Evolutionary conservation across 1,140 invertebrate species (phyloP).

Genomic region (Zaprionus capensis): DNA sequence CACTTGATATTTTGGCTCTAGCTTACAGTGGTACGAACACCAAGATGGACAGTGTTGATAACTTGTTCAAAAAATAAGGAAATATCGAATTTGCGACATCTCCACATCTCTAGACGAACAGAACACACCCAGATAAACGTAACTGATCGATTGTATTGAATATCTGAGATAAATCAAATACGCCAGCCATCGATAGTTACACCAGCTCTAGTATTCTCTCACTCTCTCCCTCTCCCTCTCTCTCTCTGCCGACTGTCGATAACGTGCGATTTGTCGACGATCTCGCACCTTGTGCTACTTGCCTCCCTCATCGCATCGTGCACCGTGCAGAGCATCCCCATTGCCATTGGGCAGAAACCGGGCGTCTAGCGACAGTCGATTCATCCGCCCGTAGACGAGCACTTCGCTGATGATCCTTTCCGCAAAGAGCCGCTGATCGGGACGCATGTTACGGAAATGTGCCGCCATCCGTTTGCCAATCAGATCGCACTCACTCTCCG

Average conservation of each 20-base stretch:
- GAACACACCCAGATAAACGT: too few species aligned
- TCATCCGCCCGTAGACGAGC: slow-evolving; percentile 65
- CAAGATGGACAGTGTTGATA: too few species aligned
- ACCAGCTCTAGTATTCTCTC: too few species aligned
- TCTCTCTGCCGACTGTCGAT: background rate
- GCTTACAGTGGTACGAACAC: too few species aligned
- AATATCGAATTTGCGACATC: too few species aligned
- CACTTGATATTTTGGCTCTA: too few species aligned
- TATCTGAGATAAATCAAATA: too few species aligned
- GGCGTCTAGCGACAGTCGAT: slow-evolving; percentile 56
- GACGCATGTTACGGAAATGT: slow-evolving; percentile 69
- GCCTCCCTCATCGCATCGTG: background rate
- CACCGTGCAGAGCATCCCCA: background rate
- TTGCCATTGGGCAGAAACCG: slow-evolving; percentile 46
- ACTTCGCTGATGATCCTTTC: slow-evolving; percentile 71
- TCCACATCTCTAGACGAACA: too few species aligned
- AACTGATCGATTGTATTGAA: too few species aligned
- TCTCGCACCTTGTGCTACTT: background rate
- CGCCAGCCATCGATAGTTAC: background rate
- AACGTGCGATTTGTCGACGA: background rate
- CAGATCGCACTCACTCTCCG: slow-evolving; percentile 61
- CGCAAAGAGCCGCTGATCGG: slow-evolving; percentile 64
- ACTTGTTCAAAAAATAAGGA: too few species aligned
- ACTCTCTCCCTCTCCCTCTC: too few species aligned
- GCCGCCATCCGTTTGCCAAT: slow-evolving; percentile 67